Evolutionary conservation across 2,797 vertebrate species (phyloP).

Genomic region (Melanotaenia maccullochi): DNA sequence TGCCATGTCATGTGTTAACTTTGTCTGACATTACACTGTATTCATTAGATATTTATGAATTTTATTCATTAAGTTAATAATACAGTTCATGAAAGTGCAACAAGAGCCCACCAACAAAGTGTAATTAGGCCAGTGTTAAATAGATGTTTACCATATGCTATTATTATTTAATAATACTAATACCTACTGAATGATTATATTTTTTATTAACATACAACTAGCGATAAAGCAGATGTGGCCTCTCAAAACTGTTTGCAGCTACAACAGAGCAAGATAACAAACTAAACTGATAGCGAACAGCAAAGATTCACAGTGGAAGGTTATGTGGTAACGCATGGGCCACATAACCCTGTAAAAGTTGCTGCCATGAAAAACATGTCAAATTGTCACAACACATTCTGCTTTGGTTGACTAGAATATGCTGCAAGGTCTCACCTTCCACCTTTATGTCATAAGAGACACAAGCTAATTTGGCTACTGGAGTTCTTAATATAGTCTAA

Average conservation of each 20-base stretch:
- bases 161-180: background rate
- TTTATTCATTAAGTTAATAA: background rate
- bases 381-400: background rate
- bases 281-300: background rate
- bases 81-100: background rate
- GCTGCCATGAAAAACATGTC: background rate
- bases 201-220: background rate
- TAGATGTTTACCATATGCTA: background rate
- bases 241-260: background rate
- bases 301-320: conserved; percentile 8
- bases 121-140: background rate
- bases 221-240: too few species aligned
- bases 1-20: background rate
- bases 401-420: background rate
- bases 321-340: conserved; percentile 28
- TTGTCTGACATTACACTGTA: background rate
- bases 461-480: background rate
- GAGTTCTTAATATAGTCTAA: background rate
- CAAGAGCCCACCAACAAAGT: too few species aligned
- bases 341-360: conserved; percentile 11
- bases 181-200: background rate
- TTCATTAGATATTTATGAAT: background rate
- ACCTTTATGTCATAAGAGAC: background rate
- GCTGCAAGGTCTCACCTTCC: background rate
- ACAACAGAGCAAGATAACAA: background rate